phyloP scores from a whole-genome alignment of 1,140 invertebrate species.

The Drosophila funebris region DNA sequence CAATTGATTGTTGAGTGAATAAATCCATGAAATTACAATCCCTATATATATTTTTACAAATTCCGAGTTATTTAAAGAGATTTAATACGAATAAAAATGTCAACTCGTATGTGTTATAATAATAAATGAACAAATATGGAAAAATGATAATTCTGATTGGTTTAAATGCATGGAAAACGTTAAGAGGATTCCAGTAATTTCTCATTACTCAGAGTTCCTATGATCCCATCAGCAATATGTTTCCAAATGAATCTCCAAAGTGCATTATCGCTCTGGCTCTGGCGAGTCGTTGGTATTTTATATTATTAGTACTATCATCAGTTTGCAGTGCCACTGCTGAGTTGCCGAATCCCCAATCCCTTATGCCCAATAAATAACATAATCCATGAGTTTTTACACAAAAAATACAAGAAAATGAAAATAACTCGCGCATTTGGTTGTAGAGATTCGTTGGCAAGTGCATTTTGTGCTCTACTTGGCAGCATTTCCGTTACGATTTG shows the following conservation, averaged over 20 bases:
- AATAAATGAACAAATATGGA: too few species aligned
- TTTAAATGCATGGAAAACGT: background rate
- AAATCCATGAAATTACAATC: too few species aligned
- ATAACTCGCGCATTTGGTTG: conserved; percentile 13
- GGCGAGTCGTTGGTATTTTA: background rate
- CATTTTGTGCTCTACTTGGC: conserved; percentile 55
- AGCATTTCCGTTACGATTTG: conserved; percentile 37
- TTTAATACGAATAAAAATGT: too few species aligned
- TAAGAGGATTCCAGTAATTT: background rate
- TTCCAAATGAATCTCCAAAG: conserved; percentile 10
- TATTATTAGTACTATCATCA: background rate
- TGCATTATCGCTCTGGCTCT: background rate
- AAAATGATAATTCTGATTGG: too few species aligned
- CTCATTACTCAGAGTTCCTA: background rate
- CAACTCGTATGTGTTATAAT: too few species aligned
- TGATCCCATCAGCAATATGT: conserved; percentile 6
- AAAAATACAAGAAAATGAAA: conserved; percentile 10
- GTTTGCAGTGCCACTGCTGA: background rate
- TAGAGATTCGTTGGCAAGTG: conserved; percentile 17
- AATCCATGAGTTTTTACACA: conserved; percentile 46
- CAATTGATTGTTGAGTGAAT: too few species aligned
- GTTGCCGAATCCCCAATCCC: background rate
- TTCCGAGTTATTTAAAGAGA: too few species aligned
- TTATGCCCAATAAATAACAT: conserved; percentile 51
- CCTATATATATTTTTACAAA: too few species aligned